Conservation (phyloP, 2,888 invertebrate species). For the Artemia sinica region DNA sequence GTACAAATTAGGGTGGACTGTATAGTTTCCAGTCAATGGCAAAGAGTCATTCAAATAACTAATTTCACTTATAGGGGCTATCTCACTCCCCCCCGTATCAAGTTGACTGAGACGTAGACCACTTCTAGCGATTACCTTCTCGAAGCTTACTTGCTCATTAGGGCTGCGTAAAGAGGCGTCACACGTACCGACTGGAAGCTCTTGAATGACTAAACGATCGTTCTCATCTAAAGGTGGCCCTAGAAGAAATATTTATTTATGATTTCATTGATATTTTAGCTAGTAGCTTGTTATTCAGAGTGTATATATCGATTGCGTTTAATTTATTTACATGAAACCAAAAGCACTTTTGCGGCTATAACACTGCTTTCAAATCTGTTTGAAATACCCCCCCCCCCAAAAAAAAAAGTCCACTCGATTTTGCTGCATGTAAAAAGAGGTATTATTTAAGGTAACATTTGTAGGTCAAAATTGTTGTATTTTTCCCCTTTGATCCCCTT, state of each 20-base stretch:
- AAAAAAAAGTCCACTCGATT: too few relatives aligned
- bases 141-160: constrained; percentile 36
- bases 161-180: constrained; percentile 36
- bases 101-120: constrained; percentile 30
- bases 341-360: too few relatives aligned
- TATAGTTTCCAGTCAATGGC: constrained; percentile 42
- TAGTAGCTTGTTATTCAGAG: too few relatives aligned
- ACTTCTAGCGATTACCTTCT: constrained; percentile 23
- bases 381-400: too few relatives aligned
- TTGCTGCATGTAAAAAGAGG: too few relatives aligned
- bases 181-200: constrained; percentile 48
- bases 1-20: constrained; percentile 67
- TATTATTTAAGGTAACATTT: too few relatives aligned
- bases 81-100: constrained; percentile 8
- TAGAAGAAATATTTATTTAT: neutral
- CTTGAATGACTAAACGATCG: constrained; percentile 37
- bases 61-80: constrained; percentile 16
- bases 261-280: too few relatives aligned
- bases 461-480: too few relatives aligned
- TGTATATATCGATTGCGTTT: too few relatives aligned
- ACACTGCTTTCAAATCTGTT: too few relatives aligned
- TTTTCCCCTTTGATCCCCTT: too few relatives aligned
- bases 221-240: constrained; percentile 18
- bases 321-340: too few relatives aligned
- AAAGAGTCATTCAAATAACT: constrained; percentile 20